Base-by-base conservation (phyloP, 2,113 vertebrate species). In the Aix galericulata region DNA sequence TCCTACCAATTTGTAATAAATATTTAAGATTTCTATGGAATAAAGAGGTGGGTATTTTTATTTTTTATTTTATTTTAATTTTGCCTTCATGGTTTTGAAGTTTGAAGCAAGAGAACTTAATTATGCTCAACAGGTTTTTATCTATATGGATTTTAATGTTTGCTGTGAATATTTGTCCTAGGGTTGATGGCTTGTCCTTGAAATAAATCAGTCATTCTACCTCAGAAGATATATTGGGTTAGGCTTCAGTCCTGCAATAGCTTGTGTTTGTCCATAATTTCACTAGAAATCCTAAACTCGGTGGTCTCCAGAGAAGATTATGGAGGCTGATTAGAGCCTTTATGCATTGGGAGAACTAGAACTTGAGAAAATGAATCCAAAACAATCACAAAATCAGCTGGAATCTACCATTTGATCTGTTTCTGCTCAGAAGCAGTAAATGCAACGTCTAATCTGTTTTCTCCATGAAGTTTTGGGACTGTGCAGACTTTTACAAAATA, bases 11-110 rank as follows among this genome's bases (percentile, higher is more conserved):
- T 60, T 85, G 20, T 91, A 91, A 97, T 96, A 96, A 97, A 98
- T 97, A 96, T 96, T 97, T 97, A 96, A 97, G 79, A 86, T 92
- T 95, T 97, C 91, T 21, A 68, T 80, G 53, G 44, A 95, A 85
- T 93, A 93, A 95, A 93, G 56, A 87, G 16, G 44, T 89, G 22
- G 23, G 46, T 48, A 48, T 48, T 48, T 48, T 48, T 21, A 48
- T 48, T 48, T 48, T 46, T 48, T 48, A 48, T 66, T 96, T 48
- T 82, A n/a, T 86, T 36, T n/a, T 14, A 18, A 46, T 96, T 85
- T 91, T 87, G 10, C 16, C 64, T 83, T 48, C 38, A 14, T 68
- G 25, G 14, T 50, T 94, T 94, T 94, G 46, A 76, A 87, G 40
- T 89, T 89, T 92, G 63, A 90, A 86, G 23, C 15, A 31, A 77